These are phyloP conservation scores for Bubo blakistoni DNA, from an alignment of 2,113 vertebrate species.

Conservation along the genomic window DNA sequence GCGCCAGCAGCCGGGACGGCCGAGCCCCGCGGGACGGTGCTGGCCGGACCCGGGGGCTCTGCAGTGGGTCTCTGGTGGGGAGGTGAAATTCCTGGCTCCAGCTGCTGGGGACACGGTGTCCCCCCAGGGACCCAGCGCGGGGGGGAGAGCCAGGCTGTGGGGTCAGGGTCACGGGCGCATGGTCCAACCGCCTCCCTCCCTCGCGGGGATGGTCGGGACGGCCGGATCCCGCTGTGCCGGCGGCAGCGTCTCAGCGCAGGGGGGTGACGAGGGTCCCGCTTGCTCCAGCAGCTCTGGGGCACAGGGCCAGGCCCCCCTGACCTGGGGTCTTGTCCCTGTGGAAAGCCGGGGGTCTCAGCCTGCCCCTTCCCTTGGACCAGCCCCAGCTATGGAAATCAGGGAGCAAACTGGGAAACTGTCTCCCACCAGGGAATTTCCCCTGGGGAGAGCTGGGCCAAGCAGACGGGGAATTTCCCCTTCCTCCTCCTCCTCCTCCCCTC, in stretches of 20 bases:
- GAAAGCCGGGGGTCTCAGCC: background rate
- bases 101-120: constrained; percentile 1
- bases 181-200: background rate
- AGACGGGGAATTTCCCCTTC: constrained; percentile 12
- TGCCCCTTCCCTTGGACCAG: background rate
- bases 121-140: background rate
- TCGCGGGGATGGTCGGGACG: rapidly evolving
- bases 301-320: rapidly evolving
- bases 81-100: background rate
- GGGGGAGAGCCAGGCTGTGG: background rate
- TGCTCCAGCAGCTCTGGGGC: background rate
- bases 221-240: background rate
- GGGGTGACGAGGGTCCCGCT: background rate
- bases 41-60: background rate
- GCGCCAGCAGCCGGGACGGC: background rate
- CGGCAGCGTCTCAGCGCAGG: rapidly evolving
- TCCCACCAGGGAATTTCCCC: constrained; percentile 40
- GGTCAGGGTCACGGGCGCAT: rapidly evolving
- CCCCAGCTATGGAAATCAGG: background rate
- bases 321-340: background rate
- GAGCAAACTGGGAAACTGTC: background rate
- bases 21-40: background rate
- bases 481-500: background rate
- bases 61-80: background rate
- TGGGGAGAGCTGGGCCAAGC: background rate